Base-by-base conservation (phyloP, 2,797 vertebrate species). In the Jordanella pulchra region DNA sequence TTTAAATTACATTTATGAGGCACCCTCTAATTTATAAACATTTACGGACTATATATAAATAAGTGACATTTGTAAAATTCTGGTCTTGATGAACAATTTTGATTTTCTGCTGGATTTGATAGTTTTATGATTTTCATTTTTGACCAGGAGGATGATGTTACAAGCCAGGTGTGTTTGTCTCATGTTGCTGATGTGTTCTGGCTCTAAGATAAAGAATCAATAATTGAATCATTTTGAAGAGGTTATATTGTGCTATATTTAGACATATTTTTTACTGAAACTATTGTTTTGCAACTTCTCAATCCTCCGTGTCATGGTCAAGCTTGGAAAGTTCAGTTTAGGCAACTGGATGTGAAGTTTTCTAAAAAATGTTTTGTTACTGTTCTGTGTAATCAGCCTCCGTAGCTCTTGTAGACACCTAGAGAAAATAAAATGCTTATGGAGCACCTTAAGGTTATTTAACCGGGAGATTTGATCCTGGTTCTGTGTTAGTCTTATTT, bases 161-260 rank as follows among this genome's bases (percentile, higher is more conserved):
- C 23, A 63, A 39, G 58, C 39, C 48, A 5, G 3, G 32, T 39
- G 58, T n/a, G 58, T 61, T 12, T 2, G 4, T 7, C 58, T 67
- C 23, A 65, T 30, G 47, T 63, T 28, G n/a, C 39, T 50, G 65
- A 48, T 66, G 58, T 67, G 75, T n/a, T 51, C 67, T 72, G 69
- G 53, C 51, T 81, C 28, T 45, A 0, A 71, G 28, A 69, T 61
- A 27, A 27, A 79, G 44, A 69, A 71, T 12, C 28, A 86, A 67
- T 78, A 73, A 70, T 75, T 68, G 27, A 3, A 72, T 23, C 21
- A 1, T 39, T 63, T 39, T 65, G 39, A 60, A 53, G 27, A 23
- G 28, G 23, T n/a, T 25, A 18, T 5, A 14, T 63, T 39, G 23
- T 25, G 23, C 6, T 25, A 44, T 44, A 3, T 6, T 25, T 6